Conservation (phyloP, 92 coral and sea anemone genomes). For the Actinostola sp. region DNA sequence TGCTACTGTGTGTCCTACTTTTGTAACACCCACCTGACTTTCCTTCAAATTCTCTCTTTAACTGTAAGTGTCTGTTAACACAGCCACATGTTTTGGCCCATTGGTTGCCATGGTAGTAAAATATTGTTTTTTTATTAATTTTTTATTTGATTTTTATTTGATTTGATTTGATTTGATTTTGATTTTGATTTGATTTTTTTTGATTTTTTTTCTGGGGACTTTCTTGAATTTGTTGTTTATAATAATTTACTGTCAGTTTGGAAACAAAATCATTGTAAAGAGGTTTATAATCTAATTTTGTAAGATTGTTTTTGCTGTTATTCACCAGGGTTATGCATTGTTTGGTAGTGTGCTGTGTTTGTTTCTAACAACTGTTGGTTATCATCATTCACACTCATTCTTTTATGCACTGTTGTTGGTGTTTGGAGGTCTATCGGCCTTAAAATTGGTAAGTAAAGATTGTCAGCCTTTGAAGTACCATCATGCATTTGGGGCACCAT, state of each 20-base stretch:
- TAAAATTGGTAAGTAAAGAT: constrained; percentile 79
- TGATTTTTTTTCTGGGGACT: too few relatives aligned
- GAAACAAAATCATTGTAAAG: neutral
- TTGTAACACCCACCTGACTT: constrained; percentile 95
- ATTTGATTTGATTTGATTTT: too few relatives aligned
- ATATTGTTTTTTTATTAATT: too few relatives aligned
- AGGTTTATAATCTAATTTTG: neutral
- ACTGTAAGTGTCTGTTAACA: constrained; percentile 63
- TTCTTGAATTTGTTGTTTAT: too few relatives aligned
- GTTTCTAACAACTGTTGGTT: constrained; percentile 84
- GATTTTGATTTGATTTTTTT: too few relatives aligned
- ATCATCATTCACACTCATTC: constrained; percentile 92
- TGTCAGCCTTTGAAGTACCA: too few relatives aligned
- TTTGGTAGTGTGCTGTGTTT: constrained; percentile 90
- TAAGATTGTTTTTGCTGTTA: neutral
- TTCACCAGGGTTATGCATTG: constrained; percentile 88
- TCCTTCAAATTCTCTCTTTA: constrained; percentile 89
- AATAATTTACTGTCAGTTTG: neutral
- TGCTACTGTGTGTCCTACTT: constrained; percentile 88
- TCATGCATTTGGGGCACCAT: too few relatives aligned
- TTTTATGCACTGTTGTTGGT: constrained; percentile 93
- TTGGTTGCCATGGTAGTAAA: too few relatives aligned
- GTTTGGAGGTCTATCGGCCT: constrained; percentile 95
- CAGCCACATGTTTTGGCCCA: too few relatives aligned
- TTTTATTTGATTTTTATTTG: neutral